phyloP scores from a whole-genome alignment of 2,797 vertebrate genomes.

The Myoxocephalus aenaeus region DNA sequence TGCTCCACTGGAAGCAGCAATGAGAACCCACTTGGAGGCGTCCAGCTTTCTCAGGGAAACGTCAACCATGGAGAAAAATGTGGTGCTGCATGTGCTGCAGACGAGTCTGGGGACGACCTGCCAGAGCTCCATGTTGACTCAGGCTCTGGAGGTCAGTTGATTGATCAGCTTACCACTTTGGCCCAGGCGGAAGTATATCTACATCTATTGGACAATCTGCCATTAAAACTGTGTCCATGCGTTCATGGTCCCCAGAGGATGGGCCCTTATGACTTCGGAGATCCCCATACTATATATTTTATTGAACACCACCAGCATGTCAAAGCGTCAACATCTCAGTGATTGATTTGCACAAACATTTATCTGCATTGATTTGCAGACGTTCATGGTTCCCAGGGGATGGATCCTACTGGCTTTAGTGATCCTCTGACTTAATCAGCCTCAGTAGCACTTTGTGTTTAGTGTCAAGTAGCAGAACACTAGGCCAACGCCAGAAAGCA shows the following conservation, averaged over 20 bases:
- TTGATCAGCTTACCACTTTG: background rate
- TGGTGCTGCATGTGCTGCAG: constrained; percentile 83
- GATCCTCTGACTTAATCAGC: background rate
- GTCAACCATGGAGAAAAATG: constrained; percentile 41
- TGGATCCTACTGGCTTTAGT: background rate
- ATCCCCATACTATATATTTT: background rate
- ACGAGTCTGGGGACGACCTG: constrained; percentile 79
- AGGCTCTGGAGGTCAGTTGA: constrained; percentile 82
- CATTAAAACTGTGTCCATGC: background rate
- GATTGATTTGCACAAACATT: background rate
- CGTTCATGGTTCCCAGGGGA: background rate
- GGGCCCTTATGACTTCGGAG: background rate
- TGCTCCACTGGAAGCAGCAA: constrained; percentile 79
- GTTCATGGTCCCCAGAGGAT: background rate
- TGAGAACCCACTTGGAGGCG: constrained; percentile 79
- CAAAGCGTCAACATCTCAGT: background rate
- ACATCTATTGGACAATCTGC: background rate
- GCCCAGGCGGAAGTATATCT: background rate
- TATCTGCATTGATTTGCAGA: too few species aligned
- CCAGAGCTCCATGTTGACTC: constrained; percentile 58
- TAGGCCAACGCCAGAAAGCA: background rate
- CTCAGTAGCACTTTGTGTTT: background rate
- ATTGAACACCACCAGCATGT: background rate
- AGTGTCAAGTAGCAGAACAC: background rate
- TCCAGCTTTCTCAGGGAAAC: constrained; percentile 73